These are phyloP conservation scores for Hyles lineata DNA, from an alignment of 2,888 invertebrate genomes.

Conservation along the genomic window DNA sequence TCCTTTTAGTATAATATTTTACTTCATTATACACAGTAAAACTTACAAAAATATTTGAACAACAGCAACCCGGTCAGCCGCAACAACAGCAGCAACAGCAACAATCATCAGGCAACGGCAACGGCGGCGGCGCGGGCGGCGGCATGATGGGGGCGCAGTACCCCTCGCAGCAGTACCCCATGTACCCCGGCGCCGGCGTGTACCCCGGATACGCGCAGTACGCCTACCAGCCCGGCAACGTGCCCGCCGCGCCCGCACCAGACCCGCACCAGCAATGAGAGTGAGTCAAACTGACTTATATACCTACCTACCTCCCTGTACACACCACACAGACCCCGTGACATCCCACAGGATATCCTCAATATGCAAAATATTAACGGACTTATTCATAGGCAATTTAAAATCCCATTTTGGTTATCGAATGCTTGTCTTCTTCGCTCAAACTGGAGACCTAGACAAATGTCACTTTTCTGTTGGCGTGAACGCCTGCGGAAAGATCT, in stretches of 20 bases:
- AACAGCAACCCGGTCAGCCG: conserved; percentile 33
- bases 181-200: conserved; percentile 65
- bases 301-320: neutral
- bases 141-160: conserved; percentile 55
- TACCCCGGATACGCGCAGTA: conserved; percentile 68
- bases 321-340: too few species aligned
- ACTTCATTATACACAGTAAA: too few species aligned
- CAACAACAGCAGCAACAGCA: conserved; percentile 37
- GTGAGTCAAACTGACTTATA: conserved; percentile 45
- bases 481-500: too few species aligned
- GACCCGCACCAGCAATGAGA: conserved; percentile 69
- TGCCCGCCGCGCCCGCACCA: conserved; percentile 50
- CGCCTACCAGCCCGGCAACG: conserved; percentile 58
- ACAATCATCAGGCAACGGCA: conserved; percentile 37
- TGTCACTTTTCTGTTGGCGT: too few species aligned
- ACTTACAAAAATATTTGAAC: neutral
- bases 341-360: too few species aligned
- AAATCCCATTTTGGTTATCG: too few species aligned
- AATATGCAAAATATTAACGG: too few species aligned
- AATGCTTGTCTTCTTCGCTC: too few species aligned
- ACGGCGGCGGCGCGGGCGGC: conserved; percentile 44
- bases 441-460: too few species aligned
- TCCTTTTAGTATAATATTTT: too few species aligned
- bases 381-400: too few species aligned
- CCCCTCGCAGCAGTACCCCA: conserved; percentile 60